phyloP scores from a whole-genome alignment of 2,797 vertebrate species.

The Chiropotes sagulatus region DNA sequence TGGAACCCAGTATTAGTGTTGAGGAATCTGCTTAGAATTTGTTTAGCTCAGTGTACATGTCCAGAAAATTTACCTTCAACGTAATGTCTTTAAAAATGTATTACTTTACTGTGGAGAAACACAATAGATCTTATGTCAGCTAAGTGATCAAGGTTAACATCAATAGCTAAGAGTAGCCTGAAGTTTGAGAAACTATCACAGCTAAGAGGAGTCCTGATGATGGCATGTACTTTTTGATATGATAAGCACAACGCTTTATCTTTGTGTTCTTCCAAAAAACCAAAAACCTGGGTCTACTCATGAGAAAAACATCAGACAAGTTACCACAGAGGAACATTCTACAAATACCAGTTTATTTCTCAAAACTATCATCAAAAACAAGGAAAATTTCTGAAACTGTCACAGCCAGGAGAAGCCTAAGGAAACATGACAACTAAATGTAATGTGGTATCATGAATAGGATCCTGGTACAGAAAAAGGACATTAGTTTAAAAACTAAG shows the following conservation, averaged over 20 bases:
- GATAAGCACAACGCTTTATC: neutral
- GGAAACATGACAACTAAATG: neutral
- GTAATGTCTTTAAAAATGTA: neutral
- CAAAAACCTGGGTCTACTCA: neutral
- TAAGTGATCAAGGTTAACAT: neutral
- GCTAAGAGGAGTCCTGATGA: neutral
- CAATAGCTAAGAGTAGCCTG: neutral
- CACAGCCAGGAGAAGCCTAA: neutral
- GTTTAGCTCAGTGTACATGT: neutral
- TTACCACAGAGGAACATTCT: neutral
- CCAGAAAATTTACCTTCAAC: neutral
- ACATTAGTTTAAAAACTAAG: neutral
- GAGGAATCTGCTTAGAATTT: neutral
- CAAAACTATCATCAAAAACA: constrained; percentile 11
- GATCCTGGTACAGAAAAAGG: neutral
- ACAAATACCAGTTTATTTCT: neutral
- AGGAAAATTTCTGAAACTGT: neutral
- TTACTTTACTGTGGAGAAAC: neutral
- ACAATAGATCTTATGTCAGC: neutral
- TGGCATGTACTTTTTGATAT: neutral
- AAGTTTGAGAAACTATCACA: neutral
- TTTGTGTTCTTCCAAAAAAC: neutral
- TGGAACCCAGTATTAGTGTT: neutral
- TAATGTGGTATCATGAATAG: neutral
- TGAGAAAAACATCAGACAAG: neutral